Conservation (phyloP, 1,140 invertebrate genomes). For the Drosophila nigrodunni region DNA sequence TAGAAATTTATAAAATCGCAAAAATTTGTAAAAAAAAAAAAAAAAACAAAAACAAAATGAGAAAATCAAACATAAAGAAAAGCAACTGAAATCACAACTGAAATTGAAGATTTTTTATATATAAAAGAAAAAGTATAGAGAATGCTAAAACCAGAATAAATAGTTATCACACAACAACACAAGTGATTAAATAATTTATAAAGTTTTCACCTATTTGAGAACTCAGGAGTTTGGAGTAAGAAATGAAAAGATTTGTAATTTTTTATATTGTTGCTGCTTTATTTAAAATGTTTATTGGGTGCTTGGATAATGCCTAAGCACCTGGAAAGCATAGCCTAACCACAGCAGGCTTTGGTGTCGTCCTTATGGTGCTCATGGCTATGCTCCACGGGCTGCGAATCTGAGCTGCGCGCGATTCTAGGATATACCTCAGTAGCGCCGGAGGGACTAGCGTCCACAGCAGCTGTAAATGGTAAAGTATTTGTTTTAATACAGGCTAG, state of each 20-base stretch:
- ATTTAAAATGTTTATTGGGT: slow-evolving; percentile 47
- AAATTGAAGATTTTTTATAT: slow-evolving; percentile 56
- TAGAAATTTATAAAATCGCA: slow-evolving; percentile 61
- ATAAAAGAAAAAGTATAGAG: slow-evolving; percentile 55
- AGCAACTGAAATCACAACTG: slow-evolving; percentile 47
- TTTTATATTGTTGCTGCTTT: slow-evolving; percentile 67
- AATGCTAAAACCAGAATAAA: slow-evolving; percentile 77
- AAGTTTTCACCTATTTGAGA: background rate
- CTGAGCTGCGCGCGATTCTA: slow-evolving; percentile 19
- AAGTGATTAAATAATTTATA: background rate
- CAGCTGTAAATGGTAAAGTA: background rate
- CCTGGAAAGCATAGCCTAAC: slow-evolving; percentile 24
- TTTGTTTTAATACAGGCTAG: background rate
- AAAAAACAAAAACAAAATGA: slow-evolving; percentile 44
- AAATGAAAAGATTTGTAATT: too few relatives aligned
- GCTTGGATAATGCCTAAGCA: slow-evolving; percentile 2
- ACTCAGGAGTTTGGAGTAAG: too few relatives aligned
- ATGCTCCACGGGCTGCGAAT: background rate
- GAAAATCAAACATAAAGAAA: slow-evolving; percentile 38
- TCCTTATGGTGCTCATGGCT: background rate
- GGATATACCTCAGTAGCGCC: slow-evolving; percentile 4
- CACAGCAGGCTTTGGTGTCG: slow-evolving; percentile 53
- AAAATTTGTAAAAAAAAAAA: slow-evolving; percentile 71
- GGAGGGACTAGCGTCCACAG: background rate
- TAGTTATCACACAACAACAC: slow-evolving; percentile 67